Base-by-base conservation (phyloP, 2,797 vertebrate species). In the Sebastes variabilis region DNA sequence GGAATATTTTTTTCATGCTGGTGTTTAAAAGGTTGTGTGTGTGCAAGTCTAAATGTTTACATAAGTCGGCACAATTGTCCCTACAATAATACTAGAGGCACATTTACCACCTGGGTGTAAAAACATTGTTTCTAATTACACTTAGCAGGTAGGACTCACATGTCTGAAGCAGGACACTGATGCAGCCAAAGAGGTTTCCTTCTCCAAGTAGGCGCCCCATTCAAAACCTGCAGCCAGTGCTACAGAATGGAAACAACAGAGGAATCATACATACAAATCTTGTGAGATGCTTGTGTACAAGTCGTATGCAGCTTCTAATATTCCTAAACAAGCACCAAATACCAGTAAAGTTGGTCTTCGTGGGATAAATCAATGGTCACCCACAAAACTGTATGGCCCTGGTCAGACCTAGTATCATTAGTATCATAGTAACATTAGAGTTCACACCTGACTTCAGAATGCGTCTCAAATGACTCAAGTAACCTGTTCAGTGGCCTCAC, bases 151-250 rank as follows among this genome's bases (percentile, higher is more conserved):
- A 16, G 3, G 58, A 96, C 98, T 98, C 91, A 99, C 98, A 0
- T 99, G 98, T 96, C 96, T 97, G 89, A 99, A 99, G 93, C 97
- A 97, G 92, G 96, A 96, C 69, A 99, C 97, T 0, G 98, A 95
- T 4, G 96, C 97, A 42, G 97, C 97, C 76, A 96, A 86, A 92
- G 95, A 97, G n/a, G 93, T 94, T 8, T 96, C 96, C 55, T 96
- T 97, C 84, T 97, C 95, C 83, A 99, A 90, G 88, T 99, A 99
- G 34, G 91, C 72, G 3, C 97, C 98, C 98, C 98, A 99, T 46
- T 99, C 96, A 72, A 99, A 99, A 16, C 95, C 95, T 85, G 95
- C 62, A 59, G 92, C 83, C 4, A 93, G 83, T 1, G 90, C 96
- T 97, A 70, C 9, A 58, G 42, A 29, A 34, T 2, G 2, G 1